Conservation (phyloP, 2,888 invertebrate genomes). For the Mechanitis messenoides region DNA sequence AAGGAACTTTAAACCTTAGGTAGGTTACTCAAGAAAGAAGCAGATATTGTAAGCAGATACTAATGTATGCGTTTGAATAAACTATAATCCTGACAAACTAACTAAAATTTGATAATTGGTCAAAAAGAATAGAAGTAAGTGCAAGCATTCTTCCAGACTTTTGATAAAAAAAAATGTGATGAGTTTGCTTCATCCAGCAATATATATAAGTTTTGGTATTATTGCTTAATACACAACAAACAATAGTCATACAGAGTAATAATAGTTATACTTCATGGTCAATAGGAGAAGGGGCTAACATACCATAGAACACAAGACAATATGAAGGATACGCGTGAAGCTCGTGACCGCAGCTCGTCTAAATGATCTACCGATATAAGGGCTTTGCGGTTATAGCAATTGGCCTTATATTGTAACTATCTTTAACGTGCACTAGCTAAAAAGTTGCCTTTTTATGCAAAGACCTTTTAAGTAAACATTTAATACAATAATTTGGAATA, state of each 20-base stretch:
- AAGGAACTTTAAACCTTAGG: conserved; percentile 27
- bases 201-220: too few relatives aligned
- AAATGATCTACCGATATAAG: conserved; percentile 17
- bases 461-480: too few relatives aligned
- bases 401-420: too few relatives aligned
- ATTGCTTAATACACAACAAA: not conserved
- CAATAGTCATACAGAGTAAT: conserved; percentile 16
- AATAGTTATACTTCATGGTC: conserved; percentile 48
- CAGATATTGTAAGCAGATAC: conserved; percentile 8
- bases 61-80: conserved; percentile 6
- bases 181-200: too few relatives aligned
- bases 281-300: conserved; percentile 59
- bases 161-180: not conserved
- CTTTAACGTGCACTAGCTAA: too few relatives aligned
- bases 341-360: conserved; percentile 49
- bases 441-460: too few relatives aligned
- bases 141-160: not conserved
- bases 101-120: not conserved
- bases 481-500: not conserved
- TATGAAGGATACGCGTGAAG: conserved; percentile 66
- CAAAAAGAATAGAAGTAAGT: not conserved
- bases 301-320: conserved; percentile 15
- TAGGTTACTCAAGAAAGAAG: conserved; percentile 5
- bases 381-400: conserved; percentile 12
- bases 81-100: conserved; percentile 1